A percentile compares a stretch with the other conserved stretches of the same genome.
phyloP scores from a whole-genome alignment of 2,113 vertebrate species.

The Erinaceus europaeus region DNA sequence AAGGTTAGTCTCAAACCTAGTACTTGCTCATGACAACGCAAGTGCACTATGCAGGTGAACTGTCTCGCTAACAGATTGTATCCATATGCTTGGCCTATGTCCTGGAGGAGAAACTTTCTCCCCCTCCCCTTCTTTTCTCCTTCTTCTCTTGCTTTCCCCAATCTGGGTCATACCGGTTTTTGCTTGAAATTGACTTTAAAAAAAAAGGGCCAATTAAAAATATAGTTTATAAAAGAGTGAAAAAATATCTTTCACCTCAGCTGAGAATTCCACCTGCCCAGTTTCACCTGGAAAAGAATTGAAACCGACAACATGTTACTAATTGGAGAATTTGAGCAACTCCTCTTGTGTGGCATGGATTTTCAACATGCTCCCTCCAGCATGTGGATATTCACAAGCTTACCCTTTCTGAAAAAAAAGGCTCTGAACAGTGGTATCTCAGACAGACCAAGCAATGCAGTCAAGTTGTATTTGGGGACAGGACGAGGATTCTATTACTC shows the following conservation, averaged over 20 bases:
- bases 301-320: conserved; percentile 57
- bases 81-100: not conserved
- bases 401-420: not conserved
- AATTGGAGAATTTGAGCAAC: conserved; percentile 51
- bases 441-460: not conserved
- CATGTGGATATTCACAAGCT: not conserved
- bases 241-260: conserved; percentile 40
- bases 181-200: not conserved
- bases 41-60: too few relatives aligned
- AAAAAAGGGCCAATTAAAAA: conserved; percentile 68
- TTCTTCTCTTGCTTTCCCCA: not conserved
- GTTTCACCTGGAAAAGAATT: conserved; percentile 59
- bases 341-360: not conserved
- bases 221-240: conserved; percentile 40
- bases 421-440: not conserved
- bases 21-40: too few relatives aligned
- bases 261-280: conserved; percentile 37
- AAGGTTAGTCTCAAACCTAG: too few relatives aligned
- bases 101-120: not conserved
- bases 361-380: not conserved
- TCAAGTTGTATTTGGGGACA: not conserved
- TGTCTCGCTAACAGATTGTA: too few relatives aligned
- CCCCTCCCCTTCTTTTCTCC: not conserved
- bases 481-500: not conserved
- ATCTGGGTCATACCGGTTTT: conserved; percentile 54